These are phyloP conservation scores for Heliconius hermathena DNA, from an alignment of 1,140 invertebrate genomes.

Conservation along the genomic window DNA sequence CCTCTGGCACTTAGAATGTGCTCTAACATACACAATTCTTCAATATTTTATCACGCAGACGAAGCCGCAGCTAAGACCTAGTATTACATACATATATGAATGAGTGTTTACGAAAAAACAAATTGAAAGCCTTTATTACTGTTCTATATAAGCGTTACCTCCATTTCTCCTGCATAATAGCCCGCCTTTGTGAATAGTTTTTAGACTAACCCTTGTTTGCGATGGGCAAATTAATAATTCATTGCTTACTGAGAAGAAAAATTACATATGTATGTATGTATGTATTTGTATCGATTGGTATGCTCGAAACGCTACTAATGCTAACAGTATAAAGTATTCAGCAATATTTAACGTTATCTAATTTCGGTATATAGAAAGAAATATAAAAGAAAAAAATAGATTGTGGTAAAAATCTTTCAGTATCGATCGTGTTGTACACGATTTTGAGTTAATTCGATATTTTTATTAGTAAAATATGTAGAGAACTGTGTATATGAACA, in stretches of 20 bases:
- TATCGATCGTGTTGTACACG: background rate
- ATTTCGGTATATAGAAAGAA: background rate
- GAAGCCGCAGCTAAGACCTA: too few relatives aligned
- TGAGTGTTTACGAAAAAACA: background rate
- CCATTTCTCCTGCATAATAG: constrained; percentile 5
- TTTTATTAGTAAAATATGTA: too few relatives aligned
- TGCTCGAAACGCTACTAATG: background rate
- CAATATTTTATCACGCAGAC: too few relatives aligned
- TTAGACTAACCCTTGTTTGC: background rate
- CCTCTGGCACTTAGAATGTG: background rate
- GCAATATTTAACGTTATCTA: background rate
- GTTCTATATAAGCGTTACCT: background rate
- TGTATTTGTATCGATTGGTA: constrained; percentile 4
- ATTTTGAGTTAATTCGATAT: background rate
- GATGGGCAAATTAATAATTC: constrained; percentile 12
- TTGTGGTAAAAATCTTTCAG: background rate
- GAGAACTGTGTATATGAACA: too few relatives aligned
- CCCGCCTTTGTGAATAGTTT: constrained; percentile 6
- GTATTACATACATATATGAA: background rate
- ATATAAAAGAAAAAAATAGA: background rate
- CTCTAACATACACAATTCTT: background rate
- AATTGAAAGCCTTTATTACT: constrained; percentile 3
- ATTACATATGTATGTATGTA: constrained; percentile 10
- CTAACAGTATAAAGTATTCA: background rate
- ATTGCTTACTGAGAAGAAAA: constrained; percentile 6